Percentiles rank a stretch among this genome's conserved stretches.
Conservation (phyloP, 2,113 vertebrate genomes). For the Zapornia atra region DNA sequence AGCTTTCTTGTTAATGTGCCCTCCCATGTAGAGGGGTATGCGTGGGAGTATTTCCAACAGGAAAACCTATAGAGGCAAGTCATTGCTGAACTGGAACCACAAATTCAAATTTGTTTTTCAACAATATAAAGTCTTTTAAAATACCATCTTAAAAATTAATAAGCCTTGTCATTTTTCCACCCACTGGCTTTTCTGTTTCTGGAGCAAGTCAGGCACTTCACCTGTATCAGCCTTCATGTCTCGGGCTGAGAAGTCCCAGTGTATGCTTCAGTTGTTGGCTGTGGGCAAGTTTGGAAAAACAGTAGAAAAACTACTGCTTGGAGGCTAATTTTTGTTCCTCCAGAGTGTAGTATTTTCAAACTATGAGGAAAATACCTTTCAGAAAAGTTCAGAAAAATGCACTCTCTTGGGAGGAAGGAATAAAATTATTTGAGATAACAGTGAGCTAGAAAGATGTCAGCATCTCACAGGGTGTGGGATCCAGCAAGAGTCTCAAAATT, state of each 20-base stretch:
- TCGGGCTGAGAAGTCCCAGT: not conserved
- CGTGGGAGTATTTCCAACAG: not conserved
- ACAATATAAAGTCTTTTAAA: not conserved
- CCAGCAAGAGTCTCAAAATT: not conserved
- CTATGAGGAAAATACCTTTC: not conserved
- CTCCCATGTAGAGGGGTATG: not conserved
- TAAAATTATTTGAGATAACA: not conserved
- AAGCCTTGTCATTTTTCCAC: not conserved
- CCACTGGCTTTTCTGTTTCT: not conserved
- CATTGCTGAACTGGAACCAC: not conserved
- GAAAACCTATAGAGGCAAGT: not conserved
- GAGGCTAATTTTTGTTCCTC: not conserved
- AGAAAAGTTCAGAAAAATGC: not conserved
- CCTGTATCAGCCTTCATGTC: not conserved
- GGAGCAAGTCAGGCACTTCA: not conserved
- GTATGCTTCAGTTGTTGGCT: not conserved
- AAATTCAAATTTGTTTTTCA: not conserved
- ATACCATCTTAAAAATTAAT: not conserved
- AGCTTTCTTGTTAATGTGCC: not conserved
- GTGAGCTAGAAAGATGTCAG: not conserved
- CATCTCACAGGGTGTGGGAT: not conserved
- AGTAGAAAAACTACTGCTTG: not conserved
- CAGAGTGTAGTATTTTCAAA: not conserved
- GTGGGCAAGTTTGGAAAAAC: not conserved
- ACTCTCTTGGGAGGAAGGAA: not conserved